These are phyloP conservation scores for Equus quagga DNA, from an alignment of 2,113 vertebrate species.

Conservation along the genomic window DNA sequence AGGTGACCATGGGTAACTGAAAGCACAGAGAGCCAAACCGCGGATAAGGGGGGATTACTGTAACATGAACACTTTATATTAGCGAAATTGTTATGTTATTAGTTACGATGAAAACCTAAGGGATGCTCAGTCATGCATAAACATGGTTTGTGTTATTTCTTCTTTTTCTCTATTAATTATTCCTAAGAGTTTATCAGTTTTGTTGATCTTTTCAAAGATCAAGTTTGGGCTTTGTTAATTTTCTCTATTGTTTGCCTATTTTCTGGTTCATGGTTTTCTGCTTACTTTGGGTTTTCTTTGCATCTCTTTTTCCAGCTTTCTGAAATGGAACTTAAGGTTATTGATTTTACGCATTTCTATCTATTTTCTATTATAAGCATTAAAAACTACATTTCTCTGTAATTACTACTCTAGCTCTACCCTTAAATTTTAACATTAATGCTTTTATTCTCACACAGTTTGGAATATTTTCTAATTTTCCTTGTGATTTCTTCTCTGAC, in stretches of 20 bases:
- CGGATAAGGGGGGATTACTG: no score
- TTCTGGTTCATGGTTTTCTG: neutral
- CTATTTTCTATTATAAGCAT: neutral
- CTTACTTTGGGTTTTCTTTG: neutral
- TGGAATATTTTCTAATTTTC: no score
- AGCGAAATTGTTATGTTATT: neutral
- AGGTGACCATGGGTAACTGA: no score
- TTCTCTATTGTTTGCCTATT: neutral
- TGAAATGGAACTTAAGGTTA: neutral
- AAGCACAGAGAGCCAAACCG: no score
- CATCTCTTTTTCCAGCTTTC: neutral
- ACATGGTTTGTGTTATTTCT: neutral
- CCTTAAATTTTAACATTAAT: neutral
- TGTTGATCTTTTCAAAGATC: neutral
- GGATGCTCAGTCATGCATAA: neutral
- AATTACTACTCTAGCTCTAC: neutral
- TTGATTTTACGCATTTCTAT: neutral
- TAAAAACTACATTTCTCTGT: neutral
- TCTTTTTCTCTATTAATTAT: neutral
- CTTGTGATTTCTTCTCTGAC: no score
- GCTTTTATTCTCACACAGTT: no score
- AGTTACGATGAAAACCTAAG: neutral
- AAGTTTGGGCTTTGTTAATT: neutral
- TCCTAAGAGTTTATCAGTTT: neutral
- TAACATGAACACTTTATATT: neutral